Evolutionary conservation across 1,140 invertebrate genomes (phyloP), one percentile per base, ranked within the genome.

Genomic region (Ectropis grisescens): DNA sequence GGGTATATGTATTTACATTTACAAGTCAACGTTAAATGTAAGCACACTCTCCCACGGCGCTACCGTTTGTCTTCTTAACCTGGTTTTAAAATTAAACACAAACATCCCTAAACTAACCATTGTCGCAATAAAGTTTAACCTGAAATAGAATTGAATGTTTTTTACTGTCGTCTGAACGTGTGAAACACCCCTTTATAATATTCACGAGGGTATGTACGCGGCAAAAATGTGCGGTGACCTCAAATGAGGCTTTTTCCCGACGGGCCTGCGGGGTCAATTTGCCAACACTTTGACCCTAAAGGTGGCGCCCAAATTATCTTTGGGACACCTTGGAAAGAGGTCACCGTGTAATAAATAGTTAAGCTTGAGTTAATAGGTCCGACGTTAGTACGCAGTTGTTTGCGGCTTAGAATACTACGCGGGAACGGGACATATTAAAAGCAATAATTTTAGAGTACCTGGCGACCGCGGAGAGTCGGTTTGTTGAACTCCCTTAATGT

Each of bases 161-260:
- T 62, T 59, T 57, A 58, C 46, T 46, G 48, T 42, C 57, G 41
- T 29, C 42, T 11, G 42, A 44, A 55, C 47, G 58, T 58, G 58
- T 59, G 60, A 65, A 62, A 38, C 47, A 42, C 37, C 32, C 42
- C 35, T 38, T 54, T 61, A 52, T 60, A 61, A 64, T 72, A 68
- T 66, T 59, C 54, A 66, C 46, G 44, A 51, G 40, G n/a, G 42
- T 19, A 19, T 3, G 45, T 42, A 47, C 34, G 41, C 41, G 46
- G 33, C 44, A 58, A 55, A 58, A 66, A 66, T 66, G 47, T 50
- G 52, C 53, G 42, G 29, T 55, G 58, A 67, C 59, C 64, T 47
- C 61, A 50, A 59, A 57, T 47, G 41, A 41, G 54, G 35, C 38
- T 33, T 40, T 46, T 39, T 48, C 50, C 46, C 49, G 16, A 33